These are phyloP conservation scores for Loris lydekkerianus DNA, from an alignment of 2,797 vertebrate genomes.

Conservation along the genomic window DNA sequence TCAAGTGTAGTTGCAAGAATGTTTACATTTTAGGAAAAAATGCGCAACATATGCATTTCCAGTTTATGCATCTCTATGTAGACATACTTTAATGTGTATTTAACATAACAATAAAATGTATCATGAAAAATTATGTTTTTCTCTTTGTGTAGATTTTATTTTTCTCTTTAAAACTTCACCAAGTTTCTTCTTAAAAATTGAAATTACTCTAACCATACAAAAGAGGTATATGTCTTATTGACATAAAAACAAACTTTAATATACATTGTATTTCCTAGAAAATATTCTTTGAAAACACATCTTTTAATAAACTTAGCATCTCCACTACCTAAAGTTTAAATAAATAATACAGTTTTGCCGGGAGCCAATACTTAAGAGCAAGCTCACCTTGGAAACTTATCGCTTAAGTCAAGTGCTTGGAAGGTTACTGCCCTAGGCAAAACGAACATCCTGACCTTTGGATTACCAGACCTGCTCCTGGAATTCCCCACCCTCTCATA, in stretches of 20 bases:
- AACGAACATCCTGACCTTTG: too few relatives aligned
- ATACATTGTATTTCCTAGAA: background rate
- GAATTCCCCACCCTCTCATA: too few relatives aligned
- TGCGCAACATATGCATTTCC: background rate
- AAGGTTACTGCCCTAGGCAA: too few relatives aligned
- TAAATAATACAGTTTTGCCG: background rate
- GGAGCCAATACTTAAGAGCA: too few relatives aligned
- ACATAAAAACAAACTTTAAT: background rate
- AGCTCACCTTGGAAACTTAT: too few relatives aligned
- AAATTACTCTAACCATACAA: background rate
- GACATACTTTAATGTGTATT: background rate
- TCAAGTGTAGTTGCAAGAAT: rapidly evolving
- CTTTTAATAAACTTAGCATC: background rate
- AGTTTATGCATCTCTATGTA: background rate
- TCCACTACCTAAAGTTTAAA: background rate
- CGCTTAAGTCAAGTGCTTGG: too few relatives aligned
- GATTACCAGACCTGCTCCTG: too few relatives aligned
- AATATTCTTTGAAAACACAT: background rate
- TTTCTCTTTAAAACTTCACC: background rate
- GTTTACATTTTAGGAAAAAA: background rate
- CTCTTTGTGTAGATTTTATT: background rate
- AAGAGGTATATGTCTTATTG: background rate
- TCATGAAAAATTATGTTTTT: background rate
- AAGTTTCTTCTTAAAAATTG: background rate
- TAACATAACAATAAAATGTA: background rate